Conservation (phyloP, 2,888 invertebrate genomes). For the Drosophila siamana region DNA sequence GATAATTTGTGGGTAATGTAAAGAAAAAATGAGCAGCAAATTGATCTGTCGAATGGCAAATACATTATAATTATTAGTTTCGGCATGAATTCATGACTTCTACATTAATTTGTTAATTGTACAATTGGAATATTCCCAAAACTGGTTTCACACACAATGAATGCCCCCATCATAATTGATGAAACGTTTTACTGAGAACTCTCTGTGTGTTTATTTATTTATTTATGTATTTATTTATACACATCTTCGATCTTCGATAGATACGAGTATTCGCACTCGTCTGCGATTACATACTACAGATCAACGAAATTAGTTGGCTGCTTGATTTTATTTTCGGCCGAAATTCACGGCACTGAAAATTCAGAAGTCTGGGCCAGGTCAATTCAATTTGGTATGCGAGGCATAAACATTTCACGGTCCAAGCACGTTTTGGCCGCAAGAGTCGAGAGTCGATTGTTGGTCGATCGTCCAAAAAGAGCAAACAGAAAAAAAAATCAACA, state of each 20-base stretch:
- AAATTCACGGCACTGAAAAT: constrained; percentile 9
- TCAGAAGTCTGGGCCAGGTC: constrained; percentile 24
- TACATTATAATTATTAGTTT: constrained; percentile 2
- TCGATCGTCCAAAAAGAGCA: constrained; percentile 14
- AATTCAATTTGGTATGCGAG: constrained; percentile 11
- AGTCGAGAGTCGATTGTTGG: constrained; percentile 20
- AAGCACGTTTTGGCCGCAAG: constrained; percentile 8
- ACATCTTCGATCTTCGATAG: no score
- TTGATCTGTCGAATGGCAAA: constrained; percentile 11
- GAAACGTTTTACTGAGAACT: constrained; percentile 3
- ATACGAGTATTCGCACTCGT: no score
- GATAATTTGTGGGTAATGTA: constrained; percentile 6
- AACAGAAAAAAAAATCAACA: neutral
- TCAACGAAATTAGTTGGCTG: neutral
- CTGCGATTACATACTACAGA: no score
- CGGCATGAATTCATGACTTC: neutral
- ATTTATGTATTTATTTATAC: neutral
- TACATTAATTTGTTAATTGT: constrained; percentile 6
- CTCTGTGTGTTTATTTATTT: neutral
- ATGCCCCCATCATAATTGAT: neutral
- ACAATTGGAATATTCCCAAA: constrained; percentile 7
- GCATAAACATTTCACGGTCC: constrained; percentile 32
- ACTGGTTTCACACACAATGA: constrained; percentile 11
- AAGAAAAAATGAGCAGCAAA: neutral
- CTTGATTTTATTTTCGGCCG: no score